Percentiles rank a stretch among this genome's conserved stretches.
Evolutionary conservation across 2,113 vertebrate genomes (phyloP).

Genomic region (Fregetta grallaria): DNA sequence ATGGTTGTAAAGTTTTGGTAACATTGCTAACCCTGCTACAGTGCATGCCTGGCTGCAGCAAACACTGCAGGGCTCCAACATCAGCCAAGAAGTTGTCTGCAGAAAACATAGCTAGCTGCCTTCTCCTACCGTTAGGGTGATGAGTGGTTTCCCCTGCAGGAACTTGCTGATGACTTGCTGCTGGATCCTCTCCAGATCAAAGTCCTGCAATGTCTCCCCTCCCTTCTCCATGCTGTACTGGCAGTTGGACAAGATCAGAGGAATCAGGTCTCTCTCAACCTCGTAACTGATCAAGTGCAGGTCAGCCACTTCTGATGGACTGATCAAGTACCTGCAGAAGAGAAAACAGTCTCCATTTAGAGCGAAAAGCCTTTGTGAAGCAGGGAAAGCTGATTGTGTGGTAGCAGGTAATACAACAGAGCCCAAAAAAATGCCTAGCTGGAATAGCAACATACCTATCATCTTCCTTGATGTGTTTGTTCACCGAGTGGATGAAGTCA

Average conservation of each 20-base stretch:
- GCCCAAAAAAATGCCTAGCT: fast-evolving
- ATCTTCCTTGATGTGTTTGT: constrained; percentile 75
- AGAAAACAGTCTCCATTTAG: neutral
- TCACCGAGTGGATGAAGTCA: constrained; percentile 75
- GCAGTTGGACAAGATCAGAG: constrained; percentile 89
- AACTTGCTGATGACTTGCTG: constrained; percentile 85
- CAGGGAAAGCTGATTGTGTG: neutral
- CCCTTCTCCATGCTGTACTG: constrained; percentile 91
- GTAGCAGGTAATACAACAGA: neutral
- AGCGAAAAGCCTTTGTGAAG: neutral
- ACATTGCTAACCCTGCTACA: neutral
- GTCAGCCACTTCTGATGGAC: constrained; percentile 84
- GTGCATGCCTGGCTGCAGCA: neutral
- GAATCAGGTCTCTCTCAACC: constrained; percentile 84
- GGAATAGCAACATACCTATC: constrained; percentile 70
- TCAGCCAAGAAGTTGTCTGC: neutral
- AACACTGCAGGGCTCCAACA: neutral
- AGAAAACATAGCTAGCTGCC: neutral
- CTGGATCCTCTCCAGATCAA: constrained; percentile 89
- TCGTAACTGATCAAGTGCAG: constrained; percentile 91
- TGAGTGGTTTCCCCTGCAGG: constrained; percentile 88
- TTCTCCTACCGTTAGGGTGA: constrained; percentile 79
- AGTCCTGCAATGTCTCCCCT: constrained; percentile 81
- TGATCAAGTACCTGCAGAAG: constrained; percentile 83
- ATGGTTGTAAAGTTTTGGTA: neutral